Evolutionary conservation across 2,888 invertebrate species (phyloP), one percentile per base, ranked within the genome.

Genomic region (Pristionchus mayeri): DNA sequence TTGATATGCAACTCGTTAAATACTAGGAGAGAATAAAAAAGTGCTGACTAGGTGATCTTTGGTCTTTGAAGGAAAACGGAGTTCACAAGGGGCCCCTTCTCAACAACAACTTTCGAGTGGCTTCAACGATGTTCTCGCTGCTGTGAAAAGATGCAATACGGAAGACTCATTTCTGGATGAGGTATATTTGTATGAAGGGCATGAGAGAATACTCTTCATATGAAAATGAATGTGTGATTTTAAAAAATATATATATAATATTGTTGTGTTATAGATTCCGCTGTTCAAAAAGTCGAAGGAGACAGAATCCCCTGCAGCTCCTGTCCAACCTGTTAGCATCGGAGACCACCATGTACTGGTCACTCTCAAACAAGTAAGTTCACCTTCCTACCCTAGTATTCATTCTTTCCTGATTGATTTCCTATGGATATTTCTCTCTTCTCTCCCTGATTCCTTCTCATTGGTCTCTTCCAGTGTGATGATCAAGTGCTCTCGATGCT

Each of bases 271-370:
- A n/a, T n/a, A 40, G 48, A 11, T 40, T 24, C 76, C 76, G 2
- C n/a, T 76, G 16, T 76, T 76, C 76, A 76, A 76, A 27, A 76
- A 76, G 18, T 13, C 76, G 27, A 76, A 48, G 48, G 67, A 67
- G n/a, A 30, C 27, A 13, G 48, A 44, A 24, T n/a, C 50, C 48
- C 76, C 76, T 2, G 40, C 27, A n/a, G 48, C 76, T 37, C 27
- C 48, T 24, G 27, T 50, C 0, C 27, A 48, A n/a, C 30, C 48
- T 6, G 18, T 48, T 44, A 3, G 24, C 30, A 76, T 48, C 2
- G 16, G 27, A 24, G 48, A 76, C 11, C 44, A 76, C 11, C 76
- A 76, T 48, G 48, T 76, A 48, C 48, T 76, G 16, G 16, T 76
- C 48, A 76, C 76, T 16, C 50, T 76, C 27, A 76, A 76, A 76